These are phyloP conservation scores for Syrphus vitripennis DNA, from an alignment of 2,888 invertebrate genomes.

Conservation along the genomic window DNA sequence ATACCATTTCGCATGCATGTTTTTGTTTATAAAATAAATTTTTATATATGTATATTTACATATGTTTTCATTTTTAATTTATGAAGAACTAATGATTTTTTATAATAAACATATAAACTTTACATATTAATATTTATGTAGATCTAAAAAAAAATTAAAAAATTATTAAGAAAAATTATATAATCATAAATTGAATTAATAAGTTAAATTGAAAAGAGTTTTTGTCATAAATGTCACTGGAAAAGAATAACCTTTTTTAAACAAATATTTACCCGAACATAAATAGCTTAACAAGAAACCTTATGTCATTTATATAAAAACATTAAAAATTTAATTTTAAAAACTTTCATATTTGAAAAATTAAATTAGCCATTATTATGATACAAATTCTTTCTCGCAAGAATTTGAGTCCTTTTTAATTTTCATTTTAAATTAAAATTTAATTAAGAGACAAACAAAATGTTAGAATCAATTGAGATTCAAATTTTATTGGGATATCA, in stretches of 20 bases:
- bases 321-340: neutral
- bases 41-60: neutral
- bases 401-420: neutral
- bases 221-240: constrained; percentile 55
- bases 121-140: neutral
- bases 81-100: constrained; percentile 8
- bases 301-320: neutral
- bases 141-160: neutral
- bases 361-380: neutral
- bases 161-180: neutral
- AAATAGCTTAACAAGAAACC: constrained; percentile 22
- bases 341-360: neutral
- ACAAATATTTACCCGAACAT: neutral
- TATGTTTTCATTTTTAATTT: constrained; percentile 1
- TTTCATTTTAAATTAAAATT: constrained; percentile 32
- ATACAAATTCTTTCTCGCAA: neutral
- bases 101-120: constrained; percentile 21
- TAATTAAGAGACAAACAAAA: neutral
- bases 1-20: constrained; percentile 27
- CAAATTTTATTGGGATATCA: neutral
- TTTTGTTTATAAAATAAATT: neutral
- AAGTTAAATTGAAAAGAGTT: constrained; percentile 54
- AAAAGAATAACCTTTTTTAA: constrained; percentile 1
- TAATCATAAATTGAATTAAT: constrained; percentile 25
- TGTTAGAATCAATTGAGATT: constrained; percentile 24